A percentile compares a stretch with the other conserved stretches of the same genome.
These are phyloP conservation scores for Gasteruption jaculator DNA, from an alignment of 2,888 invertebrate species.

Conservation along the genomic window DNA sequence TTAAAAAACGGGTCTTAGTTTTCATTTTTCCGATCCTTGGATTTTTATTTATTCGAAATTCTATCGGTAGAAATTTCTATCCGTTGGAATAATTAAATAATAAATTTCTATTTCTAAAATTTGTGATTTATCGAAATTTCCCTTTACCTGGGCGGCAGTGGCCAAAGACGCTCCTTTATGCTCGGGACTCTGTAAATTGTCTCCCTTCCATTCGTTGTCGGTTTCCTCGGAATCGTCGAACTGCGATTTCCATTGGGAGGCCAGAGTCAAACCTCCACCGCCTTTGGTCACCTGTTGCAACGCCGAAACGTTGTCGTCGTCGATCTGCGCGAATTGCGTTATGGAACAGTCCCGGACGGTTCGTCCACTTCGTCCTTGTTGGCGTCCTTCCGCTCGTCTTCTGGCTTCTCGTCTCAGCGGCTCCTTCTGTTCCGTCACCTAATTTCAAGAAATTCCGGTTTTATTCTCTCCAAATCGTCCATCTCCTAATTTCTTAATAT, in stretches of 20 bases:
- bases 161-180: slow-evolving; percentile 44
- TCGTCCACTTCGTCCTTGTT: slow-evolving; percentile 46
- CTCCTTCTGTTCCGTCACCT: slow-evolving; percentile 50
- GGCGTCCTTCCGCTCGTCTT: slow-evolving; percentile 39
- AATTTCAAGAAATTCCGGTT: slow-evolving; percentile 2
- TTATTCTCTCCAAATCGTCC: no score
- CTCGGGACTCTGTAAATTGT: slow-evolving; percentile 54
- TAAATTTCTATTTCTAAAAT: no score
- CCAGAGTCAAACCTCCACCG: slow-evolving; percentile 79
- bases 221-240: slow-evolving; percentile 95
- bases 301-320: slow-evolving; percentile 88
- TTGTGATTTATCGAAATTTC: not conserved
- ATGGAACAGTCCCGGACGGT: slow-evolving; percentile 74
- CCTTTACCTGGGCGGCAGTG: slow-evolving; percentile 5
- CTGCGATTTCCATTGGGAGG: slow-evolving; percentile 93
- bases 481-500: not conserved
- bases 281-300: slow-evolving; percentile 85
- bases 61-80: no score
- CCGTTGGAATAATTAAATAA: not conserved
- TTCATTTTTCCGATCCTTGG: no score
- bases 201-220: slow-evolving; percentile 91
- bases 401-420: slow-evolving; percentile 45
- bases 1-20: no score
- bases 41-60: no score
- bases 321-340: slow-evolving; percentile 87